These are phyloP conservation scores for Orycteropus afer DNA, from an alignment of 2,113 vertebrate species.

Conservation along the genomic window DNA sequence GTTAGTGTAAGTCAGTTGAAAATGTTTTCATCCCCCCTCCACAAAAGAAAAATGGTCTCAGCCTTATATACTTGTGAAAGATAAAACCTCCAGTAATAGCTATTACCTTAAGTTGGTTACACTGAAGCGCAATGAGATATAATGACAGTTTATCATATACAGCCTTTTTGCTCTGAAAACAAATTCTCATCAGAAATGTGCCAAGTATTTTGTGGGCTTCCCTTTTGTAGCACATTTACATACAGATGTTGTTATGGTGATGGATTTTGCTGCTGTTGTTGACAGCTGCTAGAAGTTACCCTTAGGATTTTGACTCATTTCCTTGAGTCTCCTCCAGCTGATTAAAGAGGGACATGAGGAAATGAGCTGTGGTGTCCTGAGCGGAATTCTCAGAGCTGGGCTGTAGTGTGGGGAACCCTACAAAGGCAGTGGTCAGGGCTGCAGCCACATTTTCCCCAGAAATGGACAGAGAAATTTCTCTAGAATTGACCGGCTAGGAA, in stretches of 20 bases:
- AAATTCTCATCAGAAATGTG: neutral
- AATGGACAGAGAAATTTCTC: constrained; percentile 19
- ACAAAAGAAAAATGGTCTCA: neutral
- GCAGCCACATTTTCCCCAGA: constrained; percentile 17
- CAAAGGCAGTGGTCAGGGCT: constrained; percentile 40
- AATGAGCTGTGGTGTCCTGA: constrained; percentile 82
- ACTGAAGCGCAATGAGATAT: neutral
- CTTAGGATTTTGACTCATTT: constrained; percentile 91
- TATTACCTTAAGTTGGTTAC: neutral
- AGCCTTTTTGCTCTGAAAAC: neutral
- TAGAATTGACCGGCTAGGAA: neutral
- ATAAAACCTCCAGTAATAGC: neutral
- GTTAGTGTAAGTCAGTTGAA: constrained; percentile 4
- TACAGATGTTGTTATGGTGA: constrained; percentile 85
- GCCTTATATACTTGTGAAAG: neutral
- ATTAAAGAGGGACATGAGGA: constrained; percentile 85
- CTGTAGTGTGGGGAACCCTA: constrained; percentile 32
- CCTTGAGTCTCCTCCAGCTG: constrained; percentile 85
- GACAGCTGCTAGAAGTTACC: constrained; percentile 79
- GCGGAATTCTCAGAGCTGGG: constrained; percentile 59
- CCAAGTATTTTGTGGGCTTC: constrained; percentile 40
- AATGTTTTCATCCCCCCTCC: neutral
- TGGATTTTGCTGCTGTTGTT: constrained; percentile 82
- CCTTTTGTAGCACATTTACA: constrained; percentile 37
- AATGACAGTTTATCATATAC: neutral